These are phyloP conservation scores for Lasioglossum villosulum DNA, from an alignment of 2,888 invertebrate genomes.

Conservation along the genomic window DNA sequence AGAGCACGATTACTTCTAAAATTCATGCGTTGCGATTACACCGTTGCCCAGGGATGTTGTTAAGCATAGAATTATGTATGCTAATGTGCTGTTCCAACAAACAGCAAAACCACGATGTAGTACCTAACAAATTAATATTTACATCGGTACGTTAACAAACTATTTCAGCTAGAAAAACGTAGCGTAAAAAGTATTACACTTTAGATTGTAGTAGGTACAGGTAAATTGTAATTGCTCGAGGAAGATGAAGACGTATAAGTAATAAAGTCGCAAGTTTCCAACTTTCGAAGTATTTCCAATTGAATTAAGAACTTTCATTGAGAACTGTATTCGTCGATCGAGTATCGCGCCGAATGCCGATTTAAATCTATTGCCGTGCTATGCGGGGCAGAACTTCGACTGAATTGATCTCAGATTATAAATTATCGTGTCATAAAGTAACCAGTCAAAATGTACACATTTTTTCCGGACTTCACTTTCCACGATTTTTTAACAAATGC, in stretches of 20 bases:
- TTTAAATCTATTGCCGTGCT: not conserved
- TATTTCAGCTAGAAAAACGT: not conserved
- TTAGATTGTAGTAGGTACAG: not conserved
- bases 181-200: not conserved
- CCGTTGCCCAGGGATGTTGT: not conserved
- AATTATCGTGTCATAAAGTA: not conserved
- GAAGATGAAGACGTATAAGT: not conserved
- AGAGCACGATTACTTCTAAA: not conserved
- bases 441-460: not conserved
- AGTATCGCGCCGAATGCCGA: not conserved
- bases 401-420: not conserved
- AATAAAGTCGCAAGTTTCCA: not conserved
- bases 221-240: not conserved
- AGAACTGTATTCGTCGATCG: not conserved
- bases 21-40: slow-evolving; percentile 2
- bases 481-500: too few relatives aligned
- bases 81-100: not conserved
- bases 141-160: not conserved
- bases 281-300: not conserved
- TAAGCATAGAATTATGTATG: not conserved
- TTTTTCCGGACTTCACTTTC: not conserved
- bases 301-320: not conserved
- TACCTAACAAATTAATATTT: not conserved
- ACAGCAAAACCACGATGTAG: not conserved
- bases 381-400: not conserved